Base-by-base conservation (phyloP, 2,888 invertebrate genomes). In the Tiliacea citrago region DNA sequence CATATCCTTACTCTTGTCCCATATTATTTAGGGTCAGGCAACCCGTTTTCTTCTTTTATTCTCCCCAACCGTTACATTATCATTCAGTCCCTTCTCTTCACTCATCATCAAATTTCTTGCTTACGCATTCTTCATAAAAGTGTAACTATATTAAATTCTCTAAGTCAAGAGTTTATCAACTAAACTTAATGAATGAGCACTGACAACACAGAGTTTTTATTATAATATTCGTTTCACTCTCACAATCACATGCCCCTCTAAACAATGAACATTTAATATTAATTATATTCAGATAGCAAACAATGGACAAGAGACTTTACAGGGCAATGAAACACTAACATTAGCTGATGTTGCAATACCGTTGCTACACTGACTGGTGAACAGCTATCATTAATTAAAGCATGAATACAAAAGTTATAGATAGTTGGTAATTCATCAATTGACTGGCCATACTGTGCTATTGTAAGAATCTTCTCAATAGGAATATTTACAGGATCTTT, bases 351-450 rank as follows among this genome's bases (percentile, higher is more conserved):
- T 87, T 84, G 86, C 85, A 88, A 90, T 87, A 89, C 85, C 81
- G 85, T 88, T 88, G 85, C 84, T 73, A 81, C 85, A 88, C 60
- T 73, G 73, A 73, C 86, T 88, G 80, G 81, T 68, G 86, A 86
- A 87, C 84, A 71, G 88, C 84, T 85, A 89, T 89, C 91, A 93
- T 93, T 93, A 93, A 92, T 92, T 90, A 90, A 86, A 88, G 70
- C 75, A 79, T 86, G 88, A 91, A 92, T 88, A 88, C 88, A 83
- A 82, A 87, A 82, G 75, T 55, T 80, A 18, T 58, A 55, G 61
- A 62, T 72, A 21, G 70, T 49, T 45, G 16, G 69, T 76, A 70
- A 83, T 83, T 73, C 67, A 82, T 83, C 82, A 83, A 68, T 79
- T 13, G 16, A 35, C 9, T 68, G 72, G 47, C 62, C 58, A 55